Base-by-base conservation (phyloP, 1,140 invertebrate species). In the Drosophila parvula region DNA sequence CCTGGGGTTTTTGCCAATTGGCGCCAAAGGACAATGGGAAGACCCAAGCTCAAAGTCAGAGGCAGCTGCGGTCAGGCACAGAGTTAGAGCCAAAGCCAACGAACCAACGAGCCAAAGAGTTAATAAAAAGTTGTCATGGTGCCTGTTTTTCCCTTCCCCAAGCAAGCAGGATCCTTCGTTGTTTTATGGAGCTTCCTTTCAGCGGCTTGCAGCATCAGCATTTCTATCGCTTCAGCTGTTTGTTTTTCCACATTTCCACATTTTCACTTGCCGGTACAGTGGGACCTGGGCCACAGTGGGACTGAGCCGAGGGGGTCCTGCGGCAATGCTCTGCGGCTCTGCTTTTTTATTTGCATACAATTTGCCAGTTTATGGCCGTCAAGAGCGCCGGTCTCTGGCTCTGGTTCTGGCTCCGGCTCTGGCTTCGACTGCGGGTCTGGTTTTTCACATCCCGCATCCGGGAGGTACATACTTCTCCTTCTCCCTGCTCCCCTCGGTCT, bases 271-370 rank as follows among this genome's bases (percentile, higher is more conserved):
- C 30, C 9, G n/a, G 6, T 7, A 11, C 38, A 12, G 51, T 32
- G 53, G 27, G 22, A 22, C 22, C 22, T 22, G 1, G 22, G 22
- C 22, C 22, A 22, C 22, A 22, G 22, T 22, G 22, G 22, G 22
- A 22, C 22, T 22, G 22, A 22, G 22, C 22, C 3, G 22, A 22
- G 22, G 22, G 45, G 32, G 59, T 81, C 78, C 78, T 85, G 81
- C 68, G 78, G 81, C 74, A 47, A 34, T 65, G 38, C 59, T 75
- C 59, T 75, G 51, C 59, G 81, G 43, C 77, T 85, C 74, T 58
- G 57, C 51, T 55, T 67, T 82, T 78, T 88, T 88, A 89, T 89
- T 88, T 88, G 80, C 84, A 88, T 88, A 89, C 83, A 88, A 88
- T 88, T 88, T 88, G 83, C 59, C 73, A 71, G 83, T 86, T 86